Conservation (phyloP, 2,113 vertebrate species). For the Fregata magnificens region DNA sequence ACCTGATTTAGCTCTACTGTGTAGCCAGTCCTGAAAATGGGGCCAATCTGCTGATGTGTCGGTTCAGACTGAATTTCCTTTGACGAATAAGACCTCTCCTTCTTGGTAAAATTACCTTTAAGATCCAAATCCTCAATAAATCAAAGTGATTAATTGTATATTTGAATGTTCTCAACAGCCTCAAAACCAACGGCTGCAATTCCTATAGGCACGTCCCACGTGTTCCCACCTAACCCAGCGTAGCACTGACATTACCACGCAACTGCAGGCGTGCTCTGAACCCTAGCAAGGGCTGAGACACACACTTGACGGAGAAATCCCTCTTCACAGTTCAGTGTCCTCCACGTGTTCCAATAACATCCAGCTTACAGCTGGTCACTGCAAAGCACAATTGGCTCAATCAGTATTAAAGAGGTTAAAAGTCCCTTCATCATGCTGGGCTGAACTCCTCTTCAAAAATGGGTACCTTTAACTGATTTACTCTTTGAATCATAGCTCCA, state of each 20-base stretch:
- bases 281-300: background rate
- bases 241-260: background rate
- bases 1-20: background rate
- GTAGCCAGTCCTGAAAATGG: background rate
- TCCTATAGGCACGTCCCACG: rapidly evolving
- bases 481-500: background rate
- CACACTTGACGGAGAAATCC: background rate
- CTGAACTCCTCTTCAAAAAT: background rate
- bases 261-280: rapidly evolving
- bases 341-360: background rate
- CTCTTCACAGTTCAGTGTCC: background rate
- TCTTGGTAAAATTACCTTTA: background rate
- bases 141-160: background rate
- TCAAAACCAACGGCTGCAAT: background rate
- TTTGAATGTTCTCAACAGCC: background rate
- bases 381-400: background rate
- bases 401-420: background rate
- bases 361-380: background rate
- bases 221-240: background rate
- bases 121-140: background rate
- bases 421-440: background rate
- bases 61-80: background rate
- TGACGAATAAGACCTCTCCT: background rate
- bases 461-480: background rate
- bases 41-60: background rate